These are phyloP conservation scores for Todiramphus chloris DNA, from an alignment of 2,113 vertebrate species.

Conservation along the genomic window DNA sequence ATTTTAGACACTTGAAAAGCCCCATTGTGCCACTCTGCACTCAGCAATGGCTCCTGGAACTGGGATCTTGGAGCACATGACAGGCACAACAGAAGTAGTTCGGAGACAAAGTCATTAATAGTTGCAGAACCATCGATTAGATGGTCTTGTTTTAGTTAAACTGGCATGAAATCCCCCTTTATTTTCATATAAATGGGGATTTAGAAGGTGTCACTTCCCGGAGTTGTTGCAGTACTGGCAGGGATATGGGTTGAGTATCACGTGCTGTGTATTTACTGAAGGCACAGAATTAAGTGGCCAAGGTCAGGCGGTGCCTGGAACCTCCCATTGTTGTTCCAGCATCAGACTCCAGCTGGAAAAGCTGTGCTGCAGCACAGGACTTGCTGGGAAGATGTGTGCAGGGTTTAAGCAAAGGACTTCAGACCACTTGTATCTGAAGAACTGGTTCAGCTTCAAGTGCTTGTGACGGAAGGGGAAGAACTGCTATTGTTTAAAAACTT, in stretches of 20 bases:
- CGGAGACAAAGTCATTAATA: background rate
- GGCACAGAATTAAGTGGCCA: background rate
- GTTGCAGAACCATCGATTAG: background rate
- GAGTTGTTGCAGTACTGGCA: background rate
- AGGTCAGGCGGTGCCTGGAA: background rate
- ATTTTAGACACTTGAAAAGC: background rate
- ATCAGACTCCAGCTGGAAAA: background rate
- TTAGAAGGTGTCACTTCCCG: background rate
- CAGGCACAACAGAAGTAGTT: background rate
- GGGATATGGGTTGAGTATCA: accelerated
- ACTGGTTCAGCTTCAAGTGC: background rate
- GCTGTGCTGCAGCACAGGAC: background rate
- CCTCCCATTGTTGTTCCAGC: background rate
- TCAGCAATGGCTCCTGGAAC: background rate
- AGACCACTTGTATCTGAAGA: background rate
- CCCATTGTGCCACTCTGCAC: background rate
- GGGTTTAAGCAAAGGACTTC: background rate
- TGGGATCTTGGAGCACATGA: accelerated
- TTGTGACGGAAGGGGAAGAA: background rate
- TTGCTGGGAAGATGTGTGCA: background rate
- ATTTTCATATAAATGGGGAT: background rate
- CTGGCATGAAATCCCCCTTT: background rate
- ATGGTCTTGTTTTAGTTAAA: background rate
- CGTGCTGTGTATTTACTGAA: background rate
- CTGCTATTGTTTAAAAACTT: background rate